Percentiles rank a stretch among this genome's conserved stretches.
Evolutionary conservation across 2,888 invertebrate species (phyloP).

Genomic region (Brenthis daphne): DNA sequence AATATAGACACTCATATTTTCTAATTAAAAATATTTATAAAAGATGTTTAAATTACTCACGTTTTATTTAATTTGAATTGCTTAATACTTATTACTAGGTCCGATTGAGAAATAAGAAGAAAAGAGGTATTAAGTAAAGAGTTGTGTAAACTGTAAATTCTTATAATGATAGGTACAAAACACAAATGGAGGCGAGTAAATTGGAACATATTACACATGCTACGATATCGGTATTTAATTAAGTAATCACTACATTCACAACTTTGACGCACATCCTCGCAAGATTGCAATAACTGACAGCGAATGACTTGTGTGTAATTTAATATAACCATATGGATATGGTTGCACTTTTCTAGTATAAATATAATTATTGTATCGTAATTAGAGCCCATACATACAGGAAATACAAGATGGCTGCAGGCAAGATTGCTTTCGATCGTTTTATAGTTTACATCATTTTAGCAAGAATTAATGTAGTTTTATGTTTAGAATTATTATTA

Average conservation of each 20-base stretch:
- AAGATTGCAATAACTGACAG: constrained; percentile 12
- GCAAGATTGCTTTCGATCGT: too few relatives aligned
- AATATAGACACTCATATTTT: too few relatives aligned
- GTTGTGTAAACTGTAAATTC: too few relatives aligned
- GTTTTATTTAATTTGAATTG: too few relatives aligned
- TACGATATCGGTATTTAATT: constrained; percentile 25
- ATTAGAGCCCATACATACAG: neutral
- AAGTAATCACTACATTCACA: constrained; percentile 18
- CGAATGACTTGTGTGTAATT: constrained; percentile 17
- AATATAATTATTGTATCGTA: constrained; percentile 1
- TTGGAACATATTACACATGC: constrained; percentile 1
- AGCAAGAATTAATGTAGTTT: too few relatives aligned
- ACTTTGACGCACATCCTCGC: constrained; percentile 31
- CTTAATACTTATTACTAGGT: too few relatives aligned
- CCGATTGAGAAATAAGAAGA: too few relatives aligned
- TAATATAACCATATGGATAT: constrained; percentile 16
- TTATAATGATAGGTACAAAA: neutral
- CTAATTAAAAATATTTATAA: too few relatives aligned
- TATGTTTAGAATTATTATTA: too few relatives aligned
- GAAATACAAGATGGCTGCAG: neutral
- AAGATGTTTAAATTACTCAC: too few relatives aligned
- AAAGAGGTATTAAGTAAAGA: too few relatives aligned
- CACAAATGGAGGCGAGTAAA: constrained; percentile 4
- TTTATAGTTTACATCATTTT: too few relatives aligned
- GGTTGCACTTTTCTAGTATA: neutral